phyloP scores from a whole-genome alignment of 92 coral and sea anemone species.

The Palythoa heliodiscus region DNA sequence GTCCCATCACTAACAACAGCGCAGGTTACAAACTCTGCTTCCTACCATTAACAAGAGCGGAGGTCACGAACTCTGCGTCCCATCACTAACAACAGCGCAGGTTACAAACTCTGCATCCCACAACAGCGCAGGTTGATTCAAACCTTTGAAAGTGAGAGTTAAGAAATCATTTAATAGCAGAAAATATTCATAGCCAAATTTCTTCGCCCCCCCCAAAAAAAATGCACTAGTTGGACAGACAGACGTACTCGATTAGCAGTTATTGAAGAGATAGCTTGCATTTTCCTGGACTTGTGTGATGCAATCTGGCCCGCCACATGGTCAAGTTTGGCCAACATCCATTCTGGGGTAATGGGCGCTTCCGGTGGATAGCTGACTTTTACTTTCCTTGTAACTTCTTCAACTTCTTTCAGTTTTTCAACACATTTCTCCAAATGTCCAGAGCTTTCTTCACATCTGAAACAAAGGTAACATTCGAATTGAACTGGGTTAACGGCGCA shows the following conservation, averaged over 20 bases:
- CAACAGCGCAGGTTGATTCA: too few species aligned
- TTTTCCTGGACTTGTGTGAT: conserved; percentile 78
- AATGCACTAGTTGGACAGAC: background rate
- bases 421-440: conserved; percentile 81
- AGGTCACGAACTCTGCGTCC: too few species aligned
- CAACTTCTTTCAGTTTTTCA: conserved; percentile 74
- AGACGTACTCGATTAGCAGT: conserved; percentile 73
- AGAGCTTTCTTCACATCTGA: conserved; percentile 86
- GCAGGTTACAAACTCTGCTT: too few species aligned
- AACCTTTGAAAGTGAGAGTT: background rate
- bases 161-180: background rate
- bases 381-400: conserved; percentile 75
- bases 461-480: background rate
- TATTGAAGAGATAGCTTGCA: conserved; percentile 72
- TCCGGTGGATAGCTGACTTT: conserved; percentile 88
- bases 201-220: too few species aligned
- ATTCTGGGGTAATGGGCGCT: conserved; percentile 86
- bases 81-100: too few species aligned
- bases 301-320: conserved; percentile 81
- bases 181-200: too few species aligned
- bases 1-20: too few species aligned
- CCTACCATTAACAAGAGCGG: too few species aligned
- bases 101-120: too few species aligned
- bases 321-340: conserved; percentile 88
- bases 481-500: too few species aligned